These are phyloP conservation scores for Petaurus breviceps DNA, from an alignment of 2,113 vertebrate genomes.

Conservation along the genomic window DNA sequence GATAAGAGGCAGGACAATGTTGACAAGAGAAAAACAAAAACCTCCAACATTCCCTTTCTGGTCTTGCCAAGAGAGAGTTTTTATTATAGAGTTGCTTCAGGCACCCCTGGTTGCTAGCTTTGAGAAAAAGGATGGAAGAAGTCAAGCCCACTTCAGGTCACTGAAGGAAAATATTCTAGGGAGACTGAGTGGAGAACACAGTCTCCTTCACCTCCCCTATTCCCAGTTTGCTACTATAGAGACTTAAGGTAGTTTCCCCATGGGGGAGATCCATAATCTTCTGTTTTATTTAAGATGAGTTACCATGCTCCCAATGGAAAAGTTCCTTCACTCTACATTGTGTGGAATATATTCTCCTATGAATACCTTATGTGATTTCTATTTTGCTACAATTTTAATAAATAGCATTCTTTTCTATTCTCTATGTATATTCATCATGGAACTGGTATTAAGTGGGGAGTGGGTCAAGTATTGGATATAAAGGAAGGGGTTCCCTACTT, in stretches of 20 bases:
- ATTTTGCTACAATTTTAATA: not conserved
- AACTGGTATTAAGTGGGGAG: not conserved
- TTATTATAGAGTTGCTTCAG: not conserved
- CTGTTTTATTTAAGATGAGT: not conserved
- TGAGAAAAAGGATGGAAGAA: not conserved
- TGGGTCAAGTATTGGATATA: not conserved
- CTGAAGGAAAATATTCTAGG: not conserved
- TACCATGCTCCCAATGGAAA: not conserved
- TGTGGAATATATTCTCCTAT: not conserved
- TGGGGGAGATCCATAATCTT: not conserved
- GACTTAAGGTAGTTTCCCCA: not conserved
- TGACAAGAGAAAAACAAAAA: not conserved
- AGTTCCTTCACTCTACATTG: not conserved
- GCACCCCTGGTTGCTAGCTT: not conserved
- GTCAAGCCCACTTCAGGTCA: fast-evolving
- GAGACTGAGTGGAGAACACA: not conserved
- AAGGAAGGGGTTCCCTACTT: not conserved
- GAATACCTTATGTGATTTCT: not conserved
- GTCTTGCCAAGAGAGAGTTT: not conserved
- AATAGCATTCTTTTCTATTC: not conserved
- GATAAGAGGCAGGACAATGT: not conserved
- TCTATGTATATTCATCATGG: not conserved
- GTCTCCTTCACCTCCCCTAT: not conserved
- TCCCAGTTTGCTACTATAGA: not conserved
- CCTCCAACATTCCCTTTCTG: not conserved